Evolutionary conservation across 2,797 vertebrate genomes (phyloP).

Genomic region (Callimico goeldii): DNA sequence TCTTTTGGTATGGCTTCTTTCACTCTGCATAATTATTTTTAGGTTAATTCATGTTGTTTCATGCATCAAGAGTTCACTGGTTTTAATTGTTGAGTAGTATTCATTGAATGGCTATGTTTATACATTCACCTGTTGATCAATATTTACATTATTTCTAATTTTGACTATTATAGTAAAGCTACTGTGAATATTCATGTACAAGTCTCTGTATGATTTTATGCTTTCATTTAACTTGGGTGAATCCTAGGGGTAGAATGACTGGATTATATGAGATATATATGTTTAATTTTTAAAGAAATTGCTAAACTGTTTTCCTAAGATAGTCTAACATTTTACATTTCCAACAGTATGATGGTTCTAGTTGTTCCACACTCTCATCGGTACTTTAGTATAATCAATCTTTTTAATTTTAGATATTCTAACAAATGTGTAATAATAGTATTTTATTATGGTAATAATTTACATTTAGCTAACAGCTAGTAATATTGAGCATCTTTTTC

Average conservation of each 20-base stretch:
- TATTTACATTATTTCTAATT: background rate
- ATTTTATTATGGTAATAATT: background rate
- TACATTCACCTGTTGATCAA: background rate
- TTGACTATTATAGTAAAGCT: background rate
- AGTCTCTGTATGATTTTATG: background rate
- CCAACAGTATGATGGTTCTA: background rate
- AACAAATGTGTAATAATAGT: background rate
- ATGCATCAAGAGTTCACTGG: background rate
- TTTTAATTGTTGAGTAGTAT: background rate
- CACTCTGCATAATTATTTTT: background rate
- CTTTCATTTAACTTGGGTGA: background rate
- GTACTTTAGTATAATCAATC: background rate
- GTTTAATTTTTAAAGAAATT: background rate
- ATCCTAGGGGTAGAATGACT: background rate
- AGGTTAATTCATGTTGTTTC: background rate
- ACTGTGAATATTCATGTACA: background rate
- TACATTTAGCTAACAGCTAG: background rate
- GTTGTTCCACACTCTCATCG: background rate
- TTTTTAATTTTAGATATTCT: background rate
- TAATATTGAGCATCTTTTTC: background rate
- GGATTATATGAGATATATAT: background rate
- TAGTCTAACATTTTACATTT: background rate
- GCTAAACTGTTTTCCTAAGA: background rate
- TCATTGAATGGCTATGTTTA: background rate
- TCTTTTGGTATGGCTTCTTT: background rate